A percentile compares a stretch with the other conserved stretches of the same genome.
These are phyloP conservation scores for Apteryx owenii DNA, from an alignment of 2,113 vertebrate species.

Conservation along the genomic window DNA sequence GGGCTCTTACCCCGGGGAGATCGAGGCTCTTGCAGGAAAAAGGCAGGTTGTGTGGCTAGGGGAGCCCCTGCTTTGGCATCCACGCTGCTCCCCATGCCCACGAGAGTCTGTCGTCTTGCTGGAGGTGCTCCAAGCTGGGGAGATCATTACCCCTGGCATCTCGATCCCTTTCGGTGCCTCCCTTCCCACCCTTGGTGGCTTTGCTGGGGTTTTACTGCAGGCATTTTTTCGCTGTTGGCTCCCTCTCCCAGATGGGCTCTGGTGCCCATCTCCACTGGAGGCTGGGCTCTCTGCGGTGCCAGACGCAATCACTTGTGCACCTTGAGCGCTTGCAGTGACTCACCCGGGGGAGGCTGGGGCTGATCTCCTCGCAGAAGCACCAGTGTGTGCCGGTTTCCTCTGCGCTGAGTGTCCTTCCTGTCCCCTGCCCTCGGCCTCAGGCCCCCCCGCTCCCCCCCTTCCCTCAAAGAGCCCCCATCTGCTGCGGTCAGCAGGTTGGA, in stretches of 20 bases:
- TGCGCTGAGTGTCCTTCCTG: neutral
- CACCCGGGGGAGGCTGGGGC: neutral
- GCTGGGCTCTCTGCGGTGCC: no score
- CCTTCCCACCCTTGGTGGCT: neutral
- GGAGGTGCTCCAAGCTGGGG: neutral
- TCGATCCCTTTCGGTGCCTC: neutral
- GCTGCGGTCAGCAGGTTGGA: no score
- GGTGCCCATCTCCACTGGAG: neutral
- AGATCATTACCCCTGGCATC: no score
- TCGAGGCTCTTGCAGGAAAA: neutral
- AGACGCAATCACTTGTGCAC: no score
- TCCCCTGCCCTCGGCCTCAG: neutral
- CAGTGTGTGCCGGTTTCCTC: neutral
- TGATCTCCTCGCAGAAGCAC: neutral
- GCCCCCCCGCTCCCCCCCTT: no score
- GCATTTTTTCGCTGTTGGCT: neutral
- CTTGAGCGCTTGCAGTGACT: neutral
- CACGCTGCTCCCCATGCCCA: neutral
- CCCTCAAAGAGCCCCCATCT: no score
- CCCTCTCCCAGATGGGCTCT: neutral
- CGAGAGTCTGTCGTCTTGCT: neutral
- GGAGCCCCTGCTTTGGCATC: no score
- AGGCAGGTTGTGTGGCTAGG: no score
- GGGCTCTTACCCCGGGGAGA: no score
- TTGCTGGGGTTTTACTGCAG: no score